Evolutionary conservation across 2,797 vertebrate species (phyloP).

Genomic region (Molothrus aeneus): DNA sequence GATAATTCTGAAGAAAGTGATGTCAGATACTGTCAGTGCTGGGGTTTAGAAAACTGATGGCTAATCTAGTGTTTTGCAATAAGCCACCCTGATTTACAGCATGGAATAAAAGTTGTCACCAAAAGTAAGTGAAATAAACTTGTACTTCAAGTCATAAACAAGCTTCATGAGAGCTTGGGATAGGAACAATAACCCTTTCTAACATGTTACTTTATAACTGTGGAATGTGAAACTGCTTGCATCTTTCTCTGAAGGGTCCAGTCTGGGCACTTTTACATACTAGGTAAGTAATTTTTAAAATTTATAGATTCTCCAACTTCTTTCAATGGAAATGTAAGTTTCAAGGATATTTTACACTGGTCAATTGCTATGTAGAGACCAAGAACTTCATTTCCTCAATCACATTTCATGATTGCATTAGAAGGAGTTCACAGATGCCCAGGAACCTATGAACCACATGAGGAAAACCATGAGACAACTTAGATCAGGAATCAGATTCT

Average conservation of each 20-base stretch:
- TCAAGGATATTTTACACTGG: background rate
- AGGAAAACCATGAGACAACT: background rate
- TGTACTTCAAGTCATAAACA: background rate
- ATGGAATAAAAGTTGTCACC: background rate
- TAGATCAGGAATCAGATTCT: background rate
- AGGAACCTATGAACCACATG: background rate
- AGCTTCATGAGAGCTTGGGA: background rate
- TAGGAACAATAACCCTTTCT: background rate
- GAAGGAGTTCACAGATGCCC: background rate
- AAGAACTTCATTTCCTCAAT: slow-evolving; percentile 11
- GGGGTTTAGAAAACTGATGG: background rate
- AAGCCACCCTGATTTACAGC: background rate
- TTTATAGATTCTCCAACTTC: background rate
- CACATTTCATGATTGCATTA: background rate
- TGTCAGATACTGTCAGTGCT: background rate
- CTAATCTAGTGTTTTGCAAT: background rate
- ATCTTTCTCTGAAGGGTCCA: background rate
- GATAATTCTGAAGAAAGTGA: background rate
- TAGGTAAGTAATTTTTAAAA: background rate
- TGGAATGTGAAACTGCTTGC: background rate
- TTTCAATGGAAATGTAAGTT: slow-evolving; percentile 6
- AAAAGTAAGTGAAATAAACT: slow-evolving; percentile 10
- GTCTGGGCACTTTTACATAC: background rate
- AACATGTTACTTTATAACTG: slow-evolving; percentile 11
- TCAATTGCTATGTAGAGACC: slow-evolving; percentile 18